A percentile compares a stretch with the other conserved stretches of the same genome.
Conservation (phyloP, 2,113 vertebrate species). For the Esox niger region DNA sequence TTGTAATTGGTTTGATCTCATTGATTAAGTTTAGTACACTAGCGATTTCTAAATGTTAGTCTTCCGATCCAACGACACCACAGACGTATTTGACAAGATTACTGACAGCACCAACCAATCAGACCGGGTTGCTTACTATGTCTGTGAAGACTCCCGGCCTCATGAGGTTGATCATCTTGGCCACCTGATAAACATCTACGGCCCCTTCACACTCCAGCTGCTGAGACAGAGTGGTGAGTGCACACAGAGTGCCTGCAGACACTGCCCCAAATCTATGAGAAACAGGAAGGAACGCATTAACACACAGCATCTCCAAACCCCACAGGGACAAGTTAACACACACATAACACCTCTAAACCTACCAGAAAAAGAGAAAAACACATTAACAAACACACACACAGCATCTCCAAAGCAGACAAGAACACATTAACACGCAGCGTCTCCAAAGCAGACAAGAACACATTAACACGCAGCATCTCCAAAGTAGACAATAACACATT, state of each 20-base stretch:
- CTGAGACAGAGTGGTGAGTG: constrained; percentile 93
- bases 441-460: no score
- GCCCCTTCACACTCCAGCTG: constrained; percentile 94
- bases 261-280: constrained; percentile 88
- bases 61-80: no score
- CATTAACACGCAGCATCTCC: not conserved
- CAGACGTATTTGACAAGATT: not conserved
- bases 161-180: constrained; percentile 99
- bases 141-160: constrained; percentile 98
- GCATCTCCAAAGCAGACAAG: no score
- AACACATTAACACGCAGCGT: no score
- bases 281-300: not conserved
- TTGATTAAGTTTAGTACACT: no score
- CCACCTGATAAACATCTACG: constrained; percentile 98
- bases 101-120: not conserved
- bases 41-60: no score
- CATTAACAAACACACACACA: no score
- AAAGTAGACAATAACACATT: not conserved
- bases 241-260: constrained; percentile 92
- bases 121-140: constrained; percentile 80
- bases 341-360: no score
- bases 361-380: no score
- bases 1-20: no score
- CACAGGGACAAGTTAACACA: not conserved
- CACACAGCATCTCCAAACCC: no score